phyloP scores from a whole-genome alignment of 2,797 vertebrate species.

The Vespertilio murinus region DNA sequence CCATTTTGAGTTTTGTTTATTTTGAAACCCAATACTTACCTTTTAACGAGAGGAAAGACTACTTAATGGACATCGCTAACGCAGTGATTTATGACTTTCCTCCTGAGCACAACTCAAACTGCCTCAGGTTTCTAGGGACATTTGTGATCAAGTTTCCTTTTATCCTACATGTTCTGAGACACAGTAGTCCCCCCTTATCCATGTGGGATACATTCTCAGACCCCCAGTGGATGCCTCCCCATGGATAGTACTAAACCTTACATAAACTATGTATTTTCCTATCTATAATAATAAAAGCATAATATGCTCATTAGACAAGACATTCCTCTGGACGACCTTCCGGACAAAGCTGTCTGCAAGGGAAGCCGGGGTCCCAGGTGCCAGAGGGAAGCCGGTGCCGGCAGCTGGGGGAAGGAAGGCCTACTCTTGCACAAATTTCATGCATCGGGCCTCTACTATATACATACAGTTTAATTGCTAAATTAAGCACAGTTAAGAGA shows the following conservation, averaged over 20 bases:
- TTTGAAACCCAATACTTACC: neutral
- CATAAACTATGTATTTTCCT: neutral
- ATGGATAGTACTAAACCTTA: neutral
- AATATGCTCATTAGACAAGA: too few relatives aligned
- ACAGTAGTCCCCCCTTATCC: neutral
- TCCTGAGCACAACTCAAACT: neutral
- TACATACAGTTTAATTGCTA: neutral
- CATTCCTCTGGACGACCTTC: too few relatives aligned
- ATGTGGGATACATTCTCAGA: too few relatives aligned
- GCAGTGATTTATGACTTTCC: neutral
- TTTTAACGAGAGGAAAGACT: slow-evolving; percentile 6
- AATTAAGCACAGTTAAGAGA: neutral
- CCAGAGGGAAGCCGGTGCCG: too few relatives aligned
- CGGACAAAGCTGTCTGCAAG: too few relatives aligned
- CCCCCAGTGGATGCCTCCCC: neutral
- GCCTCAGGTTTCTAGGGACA: neutral
- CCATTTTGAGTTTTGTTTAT: neutral
- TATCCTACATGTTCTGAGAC: neutral
- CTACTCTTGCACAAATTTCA: too few relatives aligned
- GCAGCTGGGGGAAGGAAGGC: too few relatives aligned
- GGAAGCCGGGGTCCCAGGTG: too few relatives aligned
- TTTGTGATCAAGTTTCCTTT: neutral
- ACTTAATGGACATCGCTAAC: neutral
- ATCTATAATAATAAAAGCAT: too few relatives aligned
- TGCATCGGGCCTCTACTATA: too few relatives aligned